Conservation (phyloP, 2,113 vertebrate species). For the Sus scrofa region T2T-Sscrofa CM000816.6:90895001-90895500, state of each 20-base stretch:
- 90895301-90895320: background rate
- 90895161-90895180: background rate
- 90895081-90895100: background rate
- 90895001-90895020: background rate
- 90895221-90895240: background rate
- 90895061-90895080: background rate
- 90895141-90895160: background rate
- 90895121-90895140: background rate
- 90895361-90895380: background rate
- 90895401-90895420: background rate
- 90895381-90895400: background rate
- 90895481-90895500: background rate
- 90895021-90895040: background rate
- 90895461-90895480: background rate
- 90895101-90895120: background rate
- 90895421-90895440: background rate
- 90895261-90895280: background rate
- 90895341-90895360: background rate
- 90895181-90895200: background rate
- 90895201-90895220: background rate
- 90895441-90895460: background rate
- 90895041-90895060: background rate
- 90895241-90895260: background rate
- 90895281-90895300: background rate
- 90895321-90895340: background rate